Evolutionary conservation across 2,797 vertebrate genomes (phyloP).

Genomic region (Sebastiscus albofasciatus): DNA sequence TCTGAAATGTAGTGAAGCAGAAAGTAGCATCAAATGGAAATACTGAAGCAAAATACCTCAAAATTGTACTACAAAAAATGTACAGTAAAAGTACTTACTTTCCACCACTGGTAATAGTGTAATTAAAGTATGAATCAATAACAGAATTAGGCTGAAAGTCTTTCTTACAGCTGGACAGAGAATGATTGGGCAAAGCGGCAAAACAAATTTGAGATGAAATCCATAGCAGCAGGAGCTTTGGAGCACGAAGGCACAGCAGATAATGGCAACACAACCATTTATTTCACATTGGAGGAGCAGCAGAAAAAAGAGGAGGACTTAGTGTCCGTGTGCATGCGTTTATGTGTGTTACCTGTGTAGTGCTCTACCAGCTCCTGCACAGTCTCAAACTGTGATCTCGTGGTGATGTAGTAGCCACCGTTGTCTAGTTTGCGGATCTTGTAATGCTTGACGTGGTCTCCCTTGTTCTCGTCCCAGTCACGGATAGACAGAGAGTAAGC

Average conservation of each 20-base stretch:
- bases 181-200: background rate
- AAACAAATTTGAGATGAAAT: background rate
- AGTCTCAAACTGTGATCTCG: conserved; percentile 91
- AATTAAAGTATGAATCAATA: background rate
- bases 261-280: background rate
- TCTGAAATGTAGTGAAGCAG: background rate
- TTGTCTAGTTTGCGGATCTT: conserved; percentile 97
- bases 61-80: background rate
- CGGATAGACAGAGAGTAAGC: conserved; percentile 95
- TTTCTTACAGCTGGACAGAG: background rate
- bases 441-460: conserved; percentile 97
- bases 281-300: background rate
- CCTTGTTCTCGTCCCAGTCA: conserved; percentile 93
- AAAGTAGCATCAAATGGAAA: background rate
- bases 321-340: background rate
- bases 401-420: conserved; percentile 98
- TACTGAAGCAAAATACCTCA: background rate
- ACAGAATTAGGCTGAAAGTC: background rate
- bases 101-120: background rate
- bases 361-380: conserved; percentile 92
- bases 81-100: background rate
- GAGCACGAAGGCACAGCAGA: background rate
- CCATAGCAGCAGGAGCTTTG: background rate
- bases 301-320: background rate
- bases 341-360: conserved; percentile 85